Evolutionary conservation across 2,888 invertebrate genomes (phyloP).

Genomic region (Platycheirus albimanus): DNA sequence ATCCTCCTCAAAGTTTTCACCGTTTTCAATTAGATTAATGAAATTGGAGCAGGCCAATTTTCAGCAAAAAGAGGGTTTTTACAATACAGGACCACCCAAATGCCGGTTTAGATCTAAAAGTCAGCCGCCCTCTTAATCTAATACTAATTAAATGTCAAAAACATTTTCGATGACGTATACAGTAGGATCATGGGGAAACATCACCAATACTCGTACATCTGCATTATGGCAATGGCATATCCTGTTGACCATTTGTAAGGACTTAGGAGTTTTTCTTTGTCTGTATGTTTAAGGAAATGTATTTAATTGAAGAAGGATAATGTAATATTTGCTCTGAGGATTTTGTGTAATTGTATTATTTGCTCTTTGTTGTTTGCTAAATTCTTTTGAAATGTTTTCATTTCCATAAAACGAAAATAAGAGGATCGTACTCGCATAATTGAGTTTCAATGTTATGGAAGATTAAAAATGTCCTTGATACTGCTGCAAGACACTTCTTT

Average conservation of each 20-base stretch:
- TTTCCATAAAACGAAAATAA: not conserved
- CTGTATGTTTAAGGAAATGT: constrained; percentile 44
- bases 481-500: constrained; percentile 36
- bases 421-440: constrained; percentile 41
- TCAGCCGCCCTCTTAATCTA: constrained; percentile 26
- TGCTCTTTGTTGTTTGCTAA: constrained; percentile 3
- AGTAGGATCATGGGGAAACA: constrained; percentile 4
- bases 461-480: constrained; percentile 57
- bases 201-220: not conserved
- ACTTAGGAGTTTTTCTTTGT: constrained; percentile 18
- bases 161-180: constrained; percentile 17
- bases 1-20: constrained; percentile 52
- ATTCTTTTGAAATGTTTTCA: constrained; percentile 23
- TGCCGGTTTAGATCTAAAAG: constrained; percentile 11
- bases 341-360: constrained; percentile 54
- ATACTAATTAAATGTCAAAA: constrained; percentile 69
- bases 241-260: constrained; percentile 27
- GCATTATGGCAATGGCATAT: not conserved
- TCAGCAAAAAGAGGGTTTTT: constrained; percentile 4
- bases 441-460: constrained; percentile 58
- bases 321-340: constrained; percentile 62
- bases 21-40: constrained; percentile 72
- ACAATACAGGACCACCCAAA: not conserved
- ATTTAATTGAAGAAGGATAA: constrained; percentile 62
- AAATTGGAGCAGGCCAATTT: constrained; percentile 70